These are phyloP conservation scores for Syncerus caffer DNA, from an alignment of 2,797 vertebrate genomes.

Conservation along the genomic window DNA sequence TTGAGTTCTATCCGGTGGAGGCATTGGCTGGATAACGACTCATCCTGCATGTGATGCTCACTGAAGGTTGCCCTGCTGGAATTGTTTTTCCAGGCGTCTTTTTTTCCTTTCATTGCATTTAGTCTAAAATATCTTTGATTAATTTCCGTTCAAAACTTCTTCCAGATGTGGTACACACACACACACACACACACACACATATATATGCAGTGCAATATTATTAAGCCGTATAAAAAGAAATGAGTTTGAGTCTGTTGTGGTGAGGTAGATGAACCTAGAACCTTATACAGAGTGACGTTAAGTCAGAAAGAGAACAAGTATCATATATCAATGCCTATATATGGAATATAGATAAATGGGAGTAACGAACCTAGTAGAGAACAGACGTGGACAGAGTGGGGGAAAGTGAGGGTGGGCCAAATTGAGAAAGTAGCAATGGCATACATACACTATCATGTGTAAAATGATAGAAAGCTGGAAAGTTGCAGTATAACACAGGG, in stretches of 20 bases:
- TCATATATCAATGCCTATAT: neutral
- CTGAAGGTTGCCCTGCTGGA: neutral
- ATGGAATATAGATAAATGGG: neutral
- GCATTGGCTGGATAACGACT: rapidly evolving
- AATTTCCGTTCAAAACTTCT: neutral
- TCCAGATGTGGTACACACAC: neutral
- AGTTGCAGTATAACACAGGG: neutral
- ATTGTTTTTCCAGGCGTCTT: neutral
- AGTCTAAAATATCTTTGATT: neutral
- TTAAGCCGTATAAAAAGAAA: neutral
- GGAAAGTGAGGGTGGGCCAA: neutral
- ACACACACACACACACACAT: too few species aligned
- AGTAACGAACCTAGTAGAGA: neutral
- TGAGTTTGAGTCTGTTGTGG: neutral
- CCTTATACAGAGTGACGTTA: neutral
- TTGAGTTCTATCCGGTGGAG: rapidly evolving
- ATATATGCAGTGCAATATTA: neutral
- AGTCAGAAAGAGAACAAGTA: neutral
- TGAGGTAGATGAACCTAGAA: neutral
- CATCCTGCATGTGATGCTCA: rapidly evolving
- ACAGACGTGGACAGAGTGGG: neutral
- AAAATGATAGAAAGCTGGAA: neutral
- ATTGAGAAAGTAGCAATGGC: neutral
- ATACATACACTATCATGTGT: too few species aligned
- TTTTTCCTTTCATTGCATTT: neutral